Base-by-base conservation (phyloP, 2,113 vertebrate species). In the Sebastes fasciatus region DNA sequence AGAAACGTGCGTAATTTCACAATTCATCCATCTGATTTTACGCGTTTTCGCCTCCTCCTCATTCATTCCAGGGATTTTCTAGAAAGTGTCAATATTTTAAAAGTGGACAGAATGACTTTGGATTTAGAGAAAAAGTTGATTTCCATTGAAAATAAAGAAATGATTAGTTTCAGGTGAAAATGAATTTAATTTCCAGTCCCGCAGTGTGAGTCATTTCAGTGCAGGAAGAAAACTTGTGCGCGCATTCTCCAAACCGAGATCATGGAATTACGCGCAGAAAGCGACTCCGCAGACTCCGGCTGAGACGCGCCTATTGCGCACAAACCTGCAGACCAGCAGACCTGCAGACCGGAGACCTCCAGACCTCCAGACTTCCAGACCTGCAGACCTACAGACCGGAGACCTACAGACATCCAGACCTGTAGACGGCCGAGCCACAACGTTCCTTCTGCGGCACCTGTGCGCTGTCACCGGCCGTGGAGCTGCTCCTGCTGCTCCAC, bases 361-460 rank as follows among this genome's bases (percentile, higher is more conserved):
- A 34, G 34, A 34, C 34, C 3, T 34, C 26, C 34, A 34, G 34
- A 34, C 34, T 4, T 34, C 34, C 34, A 34, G 34, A 34, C 34
- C 3, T 34, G 34, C 34, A 34, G 34, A 34, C 34, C 34, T 34
- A 4, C 34, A 34, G 34, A 34, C 34, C 34, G 34, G 34, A 34
- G 34, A 34, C 34, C 34, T 34, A 4, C 34, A 34, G 34, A 34
- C 34, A 4, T 34, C 34, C 34, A 34, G 26, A 34, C 3, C 26
- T 34, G 26, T 34, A 34, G 34, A 34, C 34, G 34, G 34, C 34
- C 34, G 34, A 34, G 34, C 34, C 34, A 6, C 57, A 54, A 16
- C n/a, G 51, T 23, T 13, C 52, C 26, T 9, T 23, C 49, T 40
- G 84, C 86, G 73, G 77, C 86, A 90, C 89, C 89, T 90, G 88